Evolutionary conservation across 92 coral and sea anemone species (phyloP), one percentile per base, ranked within the genome.

Genomic region (Parazoanthus darwini): DNA sequence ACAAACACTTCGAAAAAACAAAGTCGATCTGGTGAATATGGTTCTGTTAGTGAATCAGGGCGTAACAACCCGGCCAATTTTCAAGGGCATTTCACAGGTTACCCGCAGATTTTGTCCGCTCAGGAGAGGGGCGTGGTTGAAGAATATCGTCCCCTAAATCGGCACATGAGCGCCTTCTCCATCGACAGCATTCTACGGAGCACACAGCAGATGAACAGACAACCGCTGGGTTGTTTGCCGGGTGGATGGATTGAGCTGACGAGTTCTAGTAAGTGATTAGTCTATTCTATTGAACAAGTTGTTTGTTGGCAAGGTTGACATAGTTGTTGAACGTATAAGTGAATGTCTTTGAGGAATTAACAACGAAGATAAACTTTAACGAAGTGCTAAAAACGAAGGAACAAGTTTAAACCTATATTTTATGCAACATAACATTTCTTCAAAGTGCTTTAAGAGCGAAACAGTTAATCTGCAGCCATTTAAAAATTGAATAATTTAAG

Each of bases 211-310:
- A 15, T 20, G 16, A 10, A 22, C 59, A 23, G 46, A 4, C 86
- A 67, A 8, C 77, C 77, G 0, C 54, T 39, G 51, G n/a, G 13
- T 0, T 9, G 58, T 29, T 65, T 44, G 58, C 23, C 86, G 8
- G 36, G 76, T 5, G 77, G 86, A 82, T 82, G 86, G 86, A 66
- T 65, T 38, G 77, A 82, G 37, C 23, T 82, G 77, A 82, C 65
- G n/a, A 82, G 50, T 9, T 39, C 77, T 43, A 82, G 63, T 82
- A 82, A 71, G 86, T 82, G n/a, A n/a, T 82, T 10, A 29, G 33
- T 29, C 33, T 29, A 29, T 29, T 29, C 15, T 6, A 48, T 1
- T 42, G 74, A 39, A 70, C 26, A 58, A 58, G 66, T 58, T 58
- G 66, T 58, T 15, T 20, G 66, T 58, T 3, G 66, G 66, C 11